phyloP scores from a whole-genome alignment of 2,888 invertebrate species.

The Trachelus stipa region DNA sequence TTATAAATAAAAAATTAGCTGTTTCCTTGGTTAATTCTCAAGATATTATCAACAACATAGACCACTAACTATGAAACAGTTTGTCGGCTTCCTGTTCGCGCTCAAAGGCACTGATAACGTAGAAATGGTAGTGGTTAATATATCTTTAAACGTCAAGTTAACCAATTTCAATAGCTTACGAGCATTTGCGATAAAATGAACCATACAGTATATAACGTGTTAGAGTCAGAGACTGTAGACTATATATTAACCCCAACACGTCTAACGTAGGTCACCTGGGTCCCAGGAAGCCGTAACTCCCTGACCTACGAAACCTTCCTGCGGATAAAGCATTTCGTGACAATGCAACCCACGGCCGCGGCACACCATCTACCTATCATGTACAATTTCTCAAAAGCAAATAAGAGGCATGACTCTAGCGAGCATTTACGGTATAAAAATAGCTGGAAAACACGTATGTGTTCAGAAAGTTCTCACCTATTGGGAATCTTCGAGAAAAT shows the following conservation, averaged over 20 bases:
- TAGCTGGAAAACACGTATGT: too few species aligned
- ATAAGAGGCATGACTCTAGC: too few species aligned
- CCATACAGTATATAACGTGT: background rate
- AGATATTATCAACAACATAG: too few species aligned
- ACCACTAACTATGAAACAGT: too few species aligned
- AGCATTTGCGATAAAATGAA: slow-evolving; percentile 16
- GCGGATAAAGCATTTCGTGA: slow-evolving; percentile 39
- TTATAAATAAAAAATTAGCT: background rate
- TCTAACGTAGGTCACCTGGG: slow-evolving; percentile 46
- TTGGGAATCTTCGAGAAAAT: too few species aligned
- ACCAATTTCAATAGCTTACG: slow-evolving; percentile 41
- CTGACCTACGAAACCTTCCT: slow-evolving; percentile 34
- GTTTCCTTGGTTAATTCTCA: background rate
- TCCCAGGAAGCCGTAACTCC: slow-evolving; percentile 49
- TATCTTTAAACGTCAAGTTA: slow-evolving; percentile 20
- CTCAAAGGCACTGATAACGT: too few species aligned
- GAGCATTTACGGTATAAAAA: too few species aligned
- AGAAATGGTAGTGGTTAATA: slow-evolving; percentile 29
- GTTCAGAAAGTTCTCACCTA: too few species aligned
- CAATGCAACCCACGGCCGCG: slow-evolving; percentile 18
- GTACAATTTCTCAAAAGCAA: too few species aligned
- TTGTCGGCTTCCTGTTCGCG: too few species aligned
- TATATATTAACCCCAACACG: slow-evolving; percentile 49
- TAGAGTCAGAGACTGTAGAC: slow-evolving; percentile 10
- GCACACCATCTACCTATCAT: too few species aligned